Evolutionary conservation across 2,888 invertebrate genomes (phyloP).

Genomic region (Phlogophora meticulosa): DNA sequence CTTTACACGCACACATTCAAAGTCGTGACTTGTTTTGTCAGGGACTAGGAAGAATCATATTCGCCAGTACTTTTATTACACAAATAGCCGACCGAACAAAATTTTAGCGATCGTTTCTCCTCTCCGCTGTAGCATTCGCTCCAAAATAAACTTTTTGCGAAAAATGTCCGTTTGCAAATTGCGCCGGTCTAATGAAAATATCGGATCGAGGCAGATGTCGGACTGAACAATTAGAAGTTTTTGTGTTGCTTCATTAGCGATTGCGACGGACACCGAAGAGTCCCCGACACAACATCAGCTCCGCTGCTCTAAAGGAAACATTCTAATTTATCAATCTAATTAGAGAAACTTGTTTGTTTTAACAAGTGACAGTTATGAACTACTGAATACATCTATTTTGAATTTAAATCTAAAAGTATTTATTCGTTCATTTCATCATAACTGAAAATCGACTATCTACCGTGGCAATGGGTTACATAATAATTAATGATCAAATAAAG

Average conservation of each 20-base stretch:
- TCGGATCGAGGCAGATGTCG: constrained; percentile 74
- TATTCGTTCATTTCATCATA: neutral
- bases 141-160: constrained; percentile 49
- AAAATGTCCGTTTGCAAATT: constrained; percentile 75
- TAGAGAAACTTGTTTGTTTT: constrained; percentile 35
- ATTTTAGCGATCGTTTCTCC: constrained; percentile 28
- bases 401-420: neutral
- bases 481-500: constrained; percentile 19
- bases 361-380: neutral
- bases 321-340: constrained; percentile 42
- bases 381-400: neutral
- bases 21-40: constrained; percentile 16
- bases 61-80: constrained; percentile 20
- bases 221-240: constrained; percentile 80
- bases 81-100: constrained; percentile 34
- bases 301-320: constrained; percentile 41
- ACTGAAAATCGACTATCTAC: constrained; percentile 1
- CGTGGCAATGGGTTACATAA: neutral
- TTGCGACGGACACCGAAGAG: constrained; percentile 45
- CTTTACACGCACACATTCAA: neutral
- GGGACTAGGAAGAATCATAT: constrained; percentile 31
- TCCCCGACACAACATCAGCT: constrained; percentile 59
- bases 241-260: constrained; percentile 80
- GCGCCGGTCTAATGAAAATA: constrained; percentile 78
- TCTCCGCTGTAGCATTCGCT: constrained; percentile 19